These are phyloP conservation scores for Puntigrus tetrazona DNA, from an alignment of 2,113 vertebrate genomes.

Conservation along the genomic window DNA sequence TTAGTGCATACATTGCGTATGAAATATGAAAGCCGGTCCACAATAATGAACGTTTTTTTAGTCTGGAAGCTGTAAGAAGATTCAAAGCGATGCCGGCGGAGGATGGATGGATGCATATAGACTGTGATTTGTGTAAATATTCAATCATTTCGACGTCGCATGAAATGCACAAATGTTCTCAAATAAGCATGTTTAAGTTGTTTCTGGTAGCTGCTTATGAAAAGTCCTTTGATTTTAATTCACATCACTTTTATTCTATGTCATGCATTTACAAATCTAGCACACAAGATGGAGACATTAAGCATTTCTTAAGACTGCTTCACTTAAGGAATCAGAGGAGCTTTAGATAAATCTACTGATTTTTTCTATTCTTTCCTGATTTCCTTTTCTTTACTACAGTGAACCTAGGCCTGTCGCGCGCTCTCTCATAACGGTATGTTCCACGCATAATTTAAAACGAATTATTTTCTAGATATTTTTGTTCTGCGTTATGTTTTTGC, in stretches of 20 bases:
- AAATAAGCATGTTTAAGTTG: neutral
- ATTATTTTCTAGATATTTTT: neutral
- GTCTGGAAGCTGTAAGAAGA: neutral
- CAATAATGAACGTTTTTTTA: too few relatives aligned
- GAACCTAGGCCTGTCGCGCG: neutral
- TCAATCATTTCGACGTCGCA: neutral
- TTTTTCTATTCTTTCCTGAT: neutral
- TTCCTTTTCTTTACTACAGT: neutral
- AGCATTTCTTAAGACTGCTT: neutral
- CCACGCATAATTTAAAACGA: neutral
- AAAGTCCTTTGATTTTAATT: neutral
- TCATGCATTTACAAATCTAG: neutral
- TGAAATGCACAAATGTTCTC: neutral
- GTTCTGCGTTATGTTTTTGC: neutral
- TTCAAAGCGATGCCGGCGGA: neutral
- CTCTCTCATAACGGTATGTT: neutral
- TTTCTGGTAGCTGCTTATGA: neutral
- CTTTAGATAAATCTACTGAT: neutral
- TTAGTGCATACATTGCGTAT: neutral
- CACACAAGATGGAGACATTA: constrained; percentile 53
- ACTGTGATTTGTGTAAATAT: neutral
- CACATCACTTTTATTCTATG: neutral
- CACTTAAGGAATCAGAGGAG: neutral
- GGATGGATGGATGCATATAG: neutral
- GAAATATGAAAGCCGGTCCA: neutral